Evolutionary conservation across 2,113 vertebrate genomes (phyloP).

Genomic region (Psammodynastes pulverulentus): DNA sequence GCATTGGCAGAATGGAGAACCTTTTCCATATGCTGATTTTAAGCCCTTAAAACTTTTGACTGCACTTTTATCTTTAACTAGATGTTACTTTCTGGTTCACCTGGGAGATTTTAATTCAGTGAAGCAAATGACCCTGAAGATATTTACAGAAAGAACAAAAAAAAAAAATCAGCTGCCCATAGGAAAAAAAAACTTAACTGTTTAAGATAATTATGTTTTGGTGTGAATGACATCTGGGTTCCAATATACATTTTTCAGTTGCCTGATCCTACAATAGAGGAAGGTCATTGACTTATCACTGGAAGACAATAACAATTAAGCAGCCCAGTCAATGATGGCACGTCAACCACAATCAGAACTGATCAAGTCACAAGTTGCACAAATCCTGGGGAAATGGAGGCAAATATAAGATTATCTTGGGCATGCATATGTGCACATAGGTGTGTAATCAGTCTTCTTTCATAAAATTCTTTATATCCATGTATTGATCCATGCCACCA

Average conservation of each 20-base stretch:
- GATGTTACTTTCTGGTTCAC: conserved; percentile 22
- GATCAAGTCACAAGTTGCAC: conserved; percentile 3
- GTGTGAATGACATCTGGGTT: conserved; percentile 48
- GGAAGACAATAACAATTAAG: conserved; percentile 21
- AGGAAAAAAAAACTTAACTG: conserved; percentile 20
- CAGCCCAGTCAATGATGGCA: conserved; percentile 18
- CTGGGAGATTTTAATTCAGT: background rate
- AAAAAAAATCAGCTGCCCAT: conserved; percentile 23
- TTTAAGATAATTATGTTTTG: conserved; percentile 42
- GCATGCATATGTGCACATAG: background rate
- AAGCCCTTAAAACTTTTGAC: background rate
- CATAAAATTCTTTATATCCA: background rate
- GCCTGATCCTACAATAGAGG: conserved; percentile 45
- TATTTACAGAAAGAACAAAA: conserved; percentile 17
- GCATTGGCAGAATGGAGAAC: conserved; percentile 5
- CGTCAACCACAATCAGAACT: background rate
- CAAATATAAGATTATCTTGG: background rate
- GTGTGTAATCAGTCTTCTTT: background rate
- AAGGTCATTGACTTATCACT: conserved; percentile 55
- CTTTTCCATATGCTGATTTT: conserved; percentile 21
- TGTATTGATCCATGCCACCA: background rate
- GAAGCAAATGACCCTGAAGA: background rate
- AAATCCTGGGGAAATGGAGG: background rate
- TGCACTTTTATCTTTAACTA: conserved; percentile 1
- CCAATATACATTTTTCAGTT: conserved; percentile 47